Evolutionary conservation across 2,888 invertebrate genomes (phyloP), one percentile per base, ranked within the genome.

Genomic region (Thyatira batis): DNA sequence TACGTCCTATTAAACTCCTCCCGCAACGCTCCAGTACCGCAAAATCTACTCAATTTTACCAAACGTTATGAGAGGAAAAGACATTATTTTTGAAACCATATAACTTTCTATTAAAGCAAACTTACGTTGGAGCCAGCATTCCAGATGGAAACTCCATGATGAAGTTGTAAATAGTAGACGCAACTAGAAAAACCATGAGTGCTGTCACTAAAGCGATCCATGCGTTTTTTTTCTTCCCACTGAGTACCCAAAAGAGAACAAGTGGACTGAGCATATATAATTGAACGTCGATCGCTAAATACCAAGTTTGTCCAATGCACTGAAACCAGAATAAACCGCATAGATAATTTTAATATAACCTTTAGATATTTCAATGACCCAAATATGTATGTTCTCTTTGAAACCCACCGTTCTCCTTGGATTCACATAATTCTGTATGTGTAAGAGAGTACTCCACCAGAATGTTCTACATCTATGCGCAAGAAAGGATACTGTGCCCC

Each of bases 391-490:
- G n/a, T n/a, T n/a, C n/a, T n/a, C 10, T 44, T 20, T 10, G 2
- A 46, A 23, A 46, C 11, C 8, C 25, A 46, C 13, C 11, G 45
- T n/a, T 20, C 11, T 20, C n/a, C 20, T 13, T 45, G 45, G 45
- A 27, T 48, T 48, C 27, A 27, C 6, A 17, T 33, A 20, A 21
- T 49, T 48, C 17, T 25, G 23, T 20, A 87, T 61, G 57, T 87
- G 77, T 13, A 88, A 61, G 8, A 88, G 51, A 0, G 88, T 81
- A 0, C 80, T 61, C 88, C 87, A 88, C 87, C 88, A 88, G 52
- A 71, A 76, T 0, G 69, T 61, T 44, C 86, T 66, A 49, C 88
- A 88, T n/a, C 57, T 59, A 13, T 80, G 70, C 0, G 74, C 71
- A 0, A 66, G 57, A 0, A 3, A 0, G 4, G 61, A 57, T 3